Conservation (phyloP, 2,888 invertebrate genomes). For the Drosophila greeni region DNA sequence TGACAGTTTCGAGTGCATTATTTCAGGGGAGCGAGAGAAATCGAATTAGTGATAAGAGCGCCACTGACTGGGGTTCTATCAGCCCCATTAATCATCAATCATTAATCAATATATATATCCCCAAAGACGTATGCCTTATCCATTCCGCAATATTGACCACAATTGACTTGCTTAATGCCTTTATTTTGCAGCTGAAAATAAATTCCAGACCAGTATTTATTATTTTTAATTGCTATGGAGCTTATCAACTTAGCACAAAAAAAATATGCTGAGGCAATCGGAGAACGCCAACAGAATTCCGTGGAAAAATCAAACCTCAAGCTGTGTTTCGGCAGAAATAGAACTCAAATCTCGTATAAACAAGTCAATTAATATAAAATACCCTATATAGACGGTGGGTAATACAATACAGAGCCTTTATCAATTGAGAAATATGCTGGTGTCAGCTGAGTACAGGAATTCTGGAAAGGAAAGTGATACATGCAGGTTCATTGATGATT, state of each 20-base stretch:
- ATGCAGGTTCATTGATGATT: not conserved
- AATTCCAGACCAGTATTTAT: not conserved
- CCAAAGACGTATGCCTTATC: constrained; percentile 3
- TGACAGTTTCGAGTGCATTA: constrained; percentile 19
- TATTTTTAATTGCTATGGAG: not conserved
- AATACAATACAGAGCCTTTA: not conserved
- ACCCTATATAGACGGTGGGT: not conserved
- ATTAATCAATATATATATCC: constrained; percentile 4
- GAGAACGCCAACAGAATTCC: not conserved
- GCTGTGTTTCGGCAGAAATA: not conserved
- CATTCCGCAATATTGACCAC: constrained; percentile 6
- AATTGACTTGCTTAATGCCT: not conserved
- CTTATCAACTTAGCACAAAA: not conserved
- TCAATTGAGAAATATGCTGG: not conserved
- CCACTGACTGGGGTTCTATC: not conserved
- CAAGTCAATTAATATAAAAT: constrained; percentile 3
- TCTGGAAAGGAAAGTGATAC: not conserved
- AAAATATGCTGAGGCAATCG: constrained; percentile 1
- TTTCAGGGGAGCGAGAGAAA: not conserved
- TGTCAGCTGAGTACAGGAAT: not conserved
- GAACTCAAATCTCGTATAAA: constrained; percentile 2
- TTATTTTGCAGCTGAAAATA: not conserved
- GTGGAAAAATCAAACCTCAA: not conserved
- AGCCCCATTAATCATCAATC: constrained; percentile 14
- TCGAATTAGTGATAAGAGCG: constrained; percentile 13